Evolutionary conservation across 1,140 invertebrate species (phyloP).

Genomic region (Danaus plexippus): DNA sequence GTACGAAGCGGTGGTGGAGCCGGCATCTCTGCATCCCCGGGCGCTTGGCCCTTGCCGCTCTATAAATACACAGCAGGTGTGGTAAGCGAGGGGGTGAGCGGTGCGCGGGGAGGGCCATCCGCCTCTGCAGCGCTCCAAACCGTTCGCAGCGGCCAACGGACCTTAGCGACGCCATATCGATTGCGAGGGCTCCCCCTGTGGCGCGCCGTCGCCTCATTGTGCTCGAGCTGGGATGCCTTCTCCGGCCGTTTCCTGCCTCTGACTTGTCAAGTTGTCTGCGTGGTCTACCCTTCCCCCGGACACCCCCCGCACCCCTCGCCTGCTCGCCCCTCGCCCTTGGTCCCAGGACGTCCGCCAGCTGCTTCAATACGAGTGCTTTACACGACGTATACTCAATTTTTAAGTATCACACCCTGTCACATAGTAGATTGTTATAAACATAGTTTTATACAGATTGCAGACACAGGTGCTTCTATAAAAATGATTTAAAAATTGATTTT

Average conservation of each 20-base stretch:
- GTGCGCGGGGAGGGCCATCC: conserved; percentile 54
- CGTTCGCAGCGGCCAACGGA: conserved; percentile 65
- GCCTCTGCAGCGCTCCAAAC: conserved; percentile 64
- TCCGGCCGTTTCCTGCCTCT: conserved; percentile 61
- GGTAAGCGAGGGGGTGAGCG: conserved; percentile 41
- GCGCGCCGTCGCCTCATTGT: conserved; percentile 62
- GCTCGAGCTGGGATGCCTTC: conserved; percentile 60
- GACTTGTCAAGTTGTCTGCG: conserved; percentile 48
- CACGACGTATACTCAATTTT: conserved; percentile 18
- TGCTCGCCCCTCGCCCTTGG: conserved; percentile 20
- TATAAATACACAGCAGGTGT: conserved; percentile 70
- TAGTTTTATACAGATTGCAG: too few relatives aligned
- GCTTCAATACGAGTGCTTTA: conserved; percentile 28
- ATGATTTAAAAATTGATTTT: too few relatives aligned
- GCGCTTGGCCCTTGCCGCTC: conserved; percentile 52
- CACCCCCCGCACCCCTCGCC: conserved; percentile 17
- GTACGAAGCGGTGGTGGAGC: conserved; percentile 40
- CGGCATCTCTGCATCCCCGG: conserved; percentile 58
- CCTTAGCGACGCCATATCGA: conserved; percentile 70
- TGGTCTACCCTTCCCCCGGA: conserved; percentile 28
- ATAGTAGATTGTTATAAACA: background rate
- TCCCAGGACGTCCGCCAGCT: conserved; percentile 54
- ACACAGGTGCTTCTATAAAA: too few relatives aligned
- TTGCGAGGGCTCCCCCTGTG: conserved; percentile 68
- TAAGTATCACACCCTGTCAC: conserved; percentile 12